Base-by-base conservation (phyloP, 2,888 invertebrate species). In the Euzetes globulus region DNA sequence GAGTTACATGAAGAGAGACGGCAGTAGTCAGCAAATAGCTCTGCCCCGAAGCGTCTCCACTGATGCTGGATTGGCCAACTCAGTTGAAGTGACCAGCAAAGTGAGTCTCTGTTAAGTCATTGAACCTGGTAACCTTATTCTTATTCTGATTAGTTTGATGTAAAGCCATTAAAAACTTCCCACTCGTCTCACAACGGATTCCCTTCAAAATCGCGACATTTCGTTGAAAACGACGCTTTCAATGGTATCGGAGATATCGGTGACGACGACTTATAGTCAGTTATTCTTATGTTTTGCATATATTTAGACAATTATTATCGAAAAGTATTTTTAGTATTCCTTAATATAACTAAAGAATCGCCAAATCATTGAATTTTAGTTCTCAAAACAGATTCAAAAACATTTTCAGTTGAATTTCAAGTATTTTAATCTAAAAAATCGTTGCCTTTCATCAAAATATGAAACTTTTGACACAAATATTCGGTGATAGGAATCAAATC, bases 181-280 rank as follows among this genome's bases (percentile, higher is more conserved):
- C 68, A 45, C 11, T 63, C 63, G 25, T 50, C 75, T 11, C 50
- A 77, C 22, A 75, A 75, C 33, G 71, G 50, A 45, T 63, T 50
- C 22, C 50, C 75, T 7, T 76, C 78, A 74, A 81, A 81, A 76
- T 79, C 79, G 55, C 33, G 70, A 29, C 72, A 77, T n/a, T 78
- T 92, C 77, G 81, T 82, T 33, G 92, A 92, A 82, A 94, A 94
- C 84, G 91, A 92, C 83, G 93, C 94, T 27, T 97, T 96, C 82
- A 92, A 94, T 83, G 93, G 92, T 71, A 95, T 97, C 79, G 94
- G 94, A 4, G 96, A 97, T 71, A 95, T 97, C 79, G 94, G 94
- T 5, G 96, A 97, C 81, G 96, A 95, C 80, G 96, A 96, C 80
- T 82, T 86, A 77, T 86, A 71, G 70, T 65, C 13, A 29, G 9